phyloP scores from a whole-genome alignment of 2,888 invertebrate genomes.

The Deladenus siricidicola region DNA sequence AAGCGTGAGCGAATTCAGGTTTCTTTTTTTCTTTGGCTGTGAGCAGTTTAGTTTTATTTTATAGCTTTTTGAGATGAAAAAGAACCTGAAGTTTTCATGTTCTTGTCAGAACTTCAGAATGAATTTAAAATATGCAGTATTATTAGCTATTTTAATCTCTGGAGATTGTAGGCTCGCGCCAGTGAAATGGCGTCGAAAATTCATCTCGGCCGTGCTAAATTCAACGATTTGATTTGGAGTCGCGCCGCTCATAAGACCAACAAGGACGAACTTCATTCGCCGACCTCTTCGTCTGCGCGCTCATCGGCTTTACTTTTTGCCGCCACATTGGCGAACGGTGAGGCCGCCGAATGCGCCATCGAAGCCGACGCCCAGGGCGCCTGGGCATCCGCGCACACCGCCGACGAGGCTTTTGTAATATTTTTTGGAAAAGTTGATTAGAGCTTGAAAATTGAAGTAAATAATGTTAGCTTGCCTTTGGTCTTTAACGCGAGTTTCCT shows the following conservation, averaged over 20 bases:
- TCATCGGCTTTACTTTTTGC: background rate
- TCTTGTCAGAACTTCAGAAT: too few relatives aligned
- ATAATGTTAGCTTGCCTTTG: too few relatives aligned
- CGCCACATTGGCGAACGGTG: background rate
- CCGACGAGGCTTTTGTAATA: too few relatives aligned
- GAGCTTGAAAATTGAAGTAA: too few relatives aligned
- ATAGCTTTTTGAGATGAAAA: background rate
- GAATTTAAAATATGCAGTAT: too few relatives aligned
- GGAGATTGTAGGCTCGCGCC: constrained; percentile 21
- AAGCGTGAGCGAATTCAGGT: constrained; percentile 7
- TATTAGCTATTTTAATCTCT: too few relatives aligned
- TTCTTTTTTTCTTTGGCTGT: background rate
- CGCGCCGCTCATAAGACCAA: too few relatives aligned
- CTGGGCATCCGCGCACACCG: background rate
- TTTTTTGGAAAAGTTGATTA: too few relatives aligned
- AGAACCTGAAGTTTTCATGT: too few relatives aligned
- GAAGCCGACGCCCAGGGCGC: constrained; percentile 2
- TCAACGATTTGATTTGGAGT: constrained; percentile 28
- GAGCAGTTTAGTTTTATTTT: background rate
- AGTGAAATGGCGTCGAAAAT: constrained; percentile 26
- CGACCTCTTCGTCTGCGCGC: background rate
- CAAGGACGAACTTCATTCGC: background rate
- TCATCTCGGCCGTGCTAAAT: constrained; percentile 16
- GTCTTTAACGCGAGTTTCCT: too few relatives aligned
- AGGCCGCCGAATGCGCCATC: constrained; percentile 8